Evolutionary conservation across 2,113 vertebrate species (phyloP).

Genomic region (Amblyopsis rosae): DNA sequence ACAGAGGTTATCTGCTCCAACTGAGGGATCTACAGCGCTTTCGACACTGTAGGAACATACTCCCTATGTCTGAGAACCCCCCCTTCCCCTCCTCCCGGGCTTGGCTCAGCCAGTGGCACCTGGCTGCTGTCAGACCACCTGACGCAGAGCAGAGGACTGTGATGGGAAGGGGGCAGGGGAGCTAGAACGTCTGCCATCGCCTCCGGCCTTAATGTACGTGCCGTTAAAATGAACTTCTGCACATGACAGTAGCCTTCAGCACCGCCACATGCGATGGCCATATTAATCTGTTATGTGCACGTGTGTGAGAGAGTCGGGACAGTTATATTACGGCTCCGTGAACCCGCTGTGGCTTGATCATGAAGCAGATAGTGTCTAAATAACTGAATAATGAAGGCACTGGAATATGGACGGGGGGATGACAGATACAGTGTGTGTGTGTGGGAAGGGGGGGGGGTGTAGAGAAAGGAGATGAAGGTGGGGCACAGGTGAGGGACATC

Average conservation of each 20-base stretch:
- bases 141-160: constrained; percentile 39
- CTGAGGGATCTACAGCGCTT: constrained; percentile 10
- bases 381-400: constrained; percentile 33
- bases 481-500: constrained; percentile 3
- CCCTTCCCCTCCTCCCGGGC: not conserved
- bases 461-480: not conserved
- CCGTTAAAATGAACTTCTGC: constrained; percentile 55
- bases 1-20: not conserved
- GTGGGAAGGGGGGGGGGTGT: not conserved
- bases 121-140: constrained; percentile 36
- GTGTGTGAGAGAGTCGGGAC: not conserved
- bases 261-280: constrained; percentile 53
- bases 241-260: constrained; percentile 66
- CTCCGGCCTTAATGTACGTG: constrained; percentile 17
- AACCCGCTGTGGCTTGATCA: constrained; percentile 51
- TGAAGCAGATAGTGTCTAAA: constrained; percentile 35
- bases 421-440: not conserved
- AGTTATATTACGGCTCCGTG: constrained; percentile 46
- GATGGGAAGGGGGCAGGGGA: constrained; percentile 2
- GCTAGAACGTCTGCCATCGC: constrained; percentile 52
- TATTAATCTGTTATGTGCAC: constrained; percentile 38
- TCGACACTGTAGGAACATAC: constrained; percentile 7
- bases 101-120: constrained; percentile 46
- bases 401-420: constrained; percentile 24
- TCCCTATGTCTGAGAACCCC: constrained; percentile 17